Evolutionary conservation across 2,113 vertebrate species (phyloP).

Genomic region (Rhizomys pruinosus): DNA sequence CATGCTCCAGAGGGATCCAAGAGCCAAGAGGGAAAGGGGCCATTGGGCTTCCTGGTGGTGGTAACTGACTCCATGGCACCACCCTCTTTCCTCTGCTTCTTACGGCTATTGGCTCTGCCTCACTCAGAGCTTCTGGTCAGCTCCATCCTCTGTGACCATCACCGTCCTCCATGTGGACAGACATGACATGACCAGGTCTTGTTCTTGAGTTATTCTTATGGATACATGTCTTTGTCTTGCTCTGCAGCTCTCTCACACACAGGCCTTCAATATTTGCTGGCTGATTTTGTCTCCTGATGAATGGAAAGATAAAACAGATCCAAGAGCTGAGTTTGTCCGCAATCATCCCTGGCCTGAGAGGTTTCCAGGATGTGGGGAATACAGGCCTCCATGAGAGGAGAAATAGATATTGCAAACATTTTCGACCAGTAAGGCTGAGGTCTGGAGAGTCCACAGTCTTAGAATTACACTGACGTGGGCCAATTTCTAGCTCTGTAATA

Average conservation of each 20-base stretch:
- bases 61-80: neutral
- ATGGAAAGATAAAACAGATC: neutral
- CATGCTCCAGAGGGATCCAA: neutral
- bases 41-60: neutral
- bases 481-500: neutral
- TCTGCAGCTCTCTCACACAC: neutral
- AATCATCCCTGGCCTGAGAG: neutral
- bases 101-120: neutral
- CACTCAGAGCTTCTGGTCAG: neutral
- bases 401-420: neutral
- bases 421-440: neutral
- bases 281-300: neutral
- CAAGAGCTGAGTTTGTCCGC: conserved; percentile 21
- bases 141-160: neutral
- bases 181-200: neutral
- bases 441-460: neutral
- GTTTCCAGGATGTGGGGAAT: conserved; percentile 11
- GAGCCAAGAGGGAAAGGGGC: neutral
- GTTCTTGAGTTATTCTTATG: neutral
- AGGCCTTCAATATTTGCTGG: neutral
- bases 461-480: neutral
- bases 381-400: neutral
- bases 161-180: neutral
- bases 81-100: neutral
- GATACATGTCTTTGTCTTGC: neutral